Base-by-base conservation (phyloP, 92 coral and sea anemone species). In the Parazoanthus darwini region DNA sequence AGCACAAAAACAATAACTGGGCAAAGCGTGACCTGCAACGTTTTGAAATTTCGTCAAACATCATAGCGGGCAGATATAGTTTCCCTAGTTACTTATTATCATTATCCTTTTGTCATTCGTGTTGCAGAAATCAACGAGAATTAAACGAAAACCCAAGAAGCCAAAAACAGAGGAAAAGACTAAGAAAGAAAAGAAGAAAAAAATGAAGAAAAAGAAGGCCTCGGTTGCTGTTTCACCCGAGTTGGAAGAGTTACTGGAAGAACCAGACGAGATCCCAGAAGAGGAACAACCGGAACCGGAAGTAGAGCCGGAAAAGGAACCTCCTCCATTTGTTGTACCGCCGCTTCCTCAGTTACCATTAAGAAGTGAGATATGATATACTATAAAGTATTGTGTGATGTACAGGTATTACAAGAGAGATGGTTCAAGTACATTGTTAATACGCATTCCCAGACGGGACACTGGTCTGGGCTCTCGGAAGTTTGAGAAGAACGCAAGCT, bases 131-230 rank as follows among this genome's bases (percentile, higher is more conserved):
- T 78, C 81, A 29, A 58, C 92, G 13, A 95, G 83, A 74, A 67
- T 66, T 43, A 91, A 84, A 56, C 93, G 88, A 59, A 95, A 90
- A 50, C 58, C 85, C 46, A 93, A 89, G 67, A 93, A 95, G 74
- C 90, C 93, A 0, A 93, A 95, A 92, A 56, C 91, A 26, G 93
- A 74, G 39, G 90, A 94, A 71, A 91, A 90, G 77, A 90, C 85
- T 35, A 94, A 94, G 59, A 93, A 92, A 37, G 93, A 90, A 63
- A 88, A 90, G 29, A 90, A 89, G 83, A 89, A 86, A 63, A 88
- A 86, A 66, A 89, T 87, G 82, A 92, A 93, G 88, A 93, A 88
- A 88, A 88, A 88, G 83, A 86, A 82, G 38, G 89, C 38, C 20
- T 38, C 77, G 23, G 82, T 74, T 35, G 29, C 91, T 46, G 79